Evolutionary conservation across 2,113 vertebrate genomes (phyloP).

Genomic region (Mionectes macconnelli): DNA sequence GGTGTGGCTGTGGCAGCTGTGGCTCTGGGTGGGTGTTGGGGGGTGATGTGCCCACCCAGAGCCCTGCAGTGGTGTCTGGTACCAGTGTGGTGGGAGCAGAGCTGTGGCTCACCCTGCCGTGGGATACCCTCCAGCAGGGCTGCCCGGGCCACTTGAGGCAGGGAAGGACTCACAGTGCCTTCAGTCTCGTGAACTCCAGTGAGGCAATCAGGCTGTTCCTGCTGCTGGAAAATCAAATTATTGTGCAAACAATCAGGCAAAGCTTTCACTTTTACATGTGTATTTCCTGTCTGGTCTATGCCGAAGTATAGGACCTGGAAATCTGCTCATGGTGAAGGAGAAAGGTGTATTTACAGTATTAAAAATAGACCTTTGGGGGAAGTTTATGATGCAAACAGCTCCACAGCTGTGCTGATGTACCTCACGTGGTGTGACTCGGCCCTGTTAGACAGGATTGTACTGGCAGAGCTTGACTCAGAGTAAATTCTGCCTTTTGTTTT

Average conservation of each 20-base stretch:
- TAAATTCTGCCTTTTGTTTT: not conserved
- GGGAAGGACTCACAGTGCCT: not conserved
- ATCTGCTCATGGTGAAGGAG: not conserved
- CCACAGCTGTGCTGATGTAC: not conserved
- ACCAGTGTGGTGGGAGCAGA: not conserved
- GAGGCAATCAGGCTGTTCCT: not conserved
- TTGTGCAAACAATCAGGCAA: not conserved
- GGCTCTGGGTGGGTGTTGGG: not conserved
- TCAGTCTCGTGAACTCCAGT: not conserved
- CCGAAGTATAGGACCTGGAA: not conserved
- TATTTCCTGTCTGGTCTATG: not conserved
- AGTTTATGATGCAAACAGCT: not conserved
- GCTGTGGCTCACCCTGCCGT: rapidly evolving
- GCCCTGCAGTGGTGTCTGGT: not conserved
- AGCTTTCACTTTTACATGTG: not conserved
- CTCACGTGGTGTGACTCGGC: not conserved
- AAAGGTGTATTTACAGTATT: not conserved
- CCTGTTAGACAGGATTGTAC: rapidly evolving
- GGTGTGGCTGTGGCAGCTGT: not conserved
- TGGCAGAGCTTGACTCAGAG: not conserved
- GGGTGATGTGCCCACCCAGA: not conserved
- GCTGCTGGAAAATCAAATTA: rapidly evolving
- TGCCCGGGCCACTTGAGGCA: not conserved
- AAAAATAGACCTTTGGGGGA: not conserved
- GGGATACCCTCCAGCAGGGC: not conserved